Evolutionary conservation across 2,797 vertebrate species (phyloP).

Genomic region (Spatula versicolor): DNA sequence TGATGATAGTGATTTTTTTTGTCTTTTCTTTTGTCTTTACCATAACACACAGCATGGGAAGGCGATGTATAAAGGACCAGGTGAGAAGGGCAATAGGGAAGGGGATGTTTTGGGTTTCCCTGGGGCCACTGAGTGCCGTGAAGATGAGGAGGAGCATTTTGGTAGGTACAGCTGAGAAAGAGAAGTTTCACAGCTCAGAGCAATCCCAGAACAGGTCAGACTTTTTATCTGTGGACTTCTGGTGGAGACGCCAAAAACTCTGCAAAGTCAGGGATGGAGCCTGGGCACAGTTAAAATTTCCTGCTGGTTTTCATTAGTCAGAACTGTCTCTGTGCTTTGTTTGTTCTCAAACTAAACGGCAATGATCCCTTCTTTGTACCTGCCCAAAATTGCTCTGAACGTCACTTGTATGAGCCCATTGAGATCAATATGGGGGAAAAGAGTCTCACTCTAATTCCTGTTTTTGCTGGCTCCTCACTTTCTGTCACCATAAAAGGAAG

Average conservation of each 20-base stretch:
- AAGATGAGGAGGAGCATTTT: background rate
- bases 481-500: background rate
- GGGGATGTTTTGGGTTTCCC: background rate
- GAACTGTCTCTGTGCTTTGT: background rate
- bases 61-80: background rate
- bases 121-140: background rate
- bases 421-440: background rate
- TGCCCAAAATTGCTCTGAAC: background rate
- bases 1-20: background rate
- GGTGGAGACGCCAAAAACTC: background rate
- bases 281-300: background rate
- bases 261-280: background rate
- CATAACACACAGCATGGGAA: background rate
- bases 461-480: background rate
- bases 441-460: background rate
- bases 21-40: background rate
- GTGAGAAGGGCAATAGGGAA: background rate
- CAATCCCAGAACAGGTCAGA: background rate
- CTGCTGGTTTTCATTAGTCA: background rate
- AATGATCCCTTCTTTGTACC: background rate
- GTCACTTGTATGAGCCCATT: background rate
- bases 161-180: background rate
- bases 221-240: background rate
- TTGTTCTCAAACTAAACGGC: background rate
- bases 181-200: background rate